phyloP scores from a whole-genome alignment of 2,888 invertebrate species.

The Nemotelus pantherinus region DNA sequence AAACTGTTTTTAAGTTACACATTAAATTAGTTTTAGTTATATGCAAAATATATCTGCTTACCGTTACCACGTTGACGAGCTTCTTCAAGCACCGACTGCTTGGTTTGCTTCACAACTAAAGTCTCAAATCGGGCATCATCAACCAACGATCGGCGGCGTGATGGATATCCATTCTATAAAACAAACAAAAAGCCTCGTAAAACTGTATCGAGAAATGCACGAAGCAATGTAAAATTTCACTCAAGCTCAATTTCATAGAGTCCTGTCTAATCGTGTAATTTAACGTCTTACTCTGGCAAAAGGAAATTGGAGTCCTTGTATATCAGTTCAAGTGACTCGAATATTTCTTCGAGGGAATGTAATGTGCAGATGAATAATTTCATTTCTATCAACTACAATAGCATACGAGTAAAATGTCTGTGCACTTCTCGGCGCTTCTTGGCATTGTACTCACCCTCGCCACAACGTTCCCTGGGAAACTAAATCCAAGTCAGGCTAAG shows the following conservation, averaged over 20 bases:
- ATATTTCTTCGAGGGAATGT: no score
- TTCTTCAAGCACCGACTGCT: slow-evolving; percentile 90
- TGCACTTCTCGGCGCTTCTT: neutral
- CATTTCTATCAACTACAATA: no score
- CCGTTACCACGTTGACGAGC: slow-evolving; percentile 89
- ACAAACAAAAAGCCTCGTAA: slow-evolving; percentile 44
- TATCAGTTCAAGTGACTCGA: no score
- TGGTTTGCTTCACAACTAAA: slow-evolving; percentile 93
- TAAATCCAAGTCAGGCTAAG: slow-evolving; percentile 13
- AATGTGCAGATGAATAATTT: no score
- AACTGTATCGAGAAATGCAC: neutral
- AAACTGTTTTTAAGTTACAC: neutral
- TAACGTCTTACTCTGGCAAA: neutral
- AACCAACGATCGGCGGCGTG: slow-evolving; percentile 93
- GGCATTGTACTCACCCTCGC: neutral
- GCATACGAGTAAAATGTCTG: no score
- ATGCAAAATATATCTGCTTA: slow-evolving; percentile 64
- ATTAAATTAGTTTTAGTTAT: slow-evolving; percentile 34
- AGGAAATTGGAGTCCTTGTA: no score
- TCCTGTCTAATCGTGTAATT: neutral
- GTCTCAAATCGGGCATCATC: slow-evolving; percentile 98
- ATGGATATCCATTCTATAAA: slow-evolving; percentile 95
- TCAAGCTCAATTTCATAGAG: neutral
- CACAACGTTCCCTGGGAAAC: slow-evolving; percentile 21
- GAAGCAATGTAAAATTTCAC: neutral